A percentile compares a stretch with the other conserved stretches of the same genome.
Conservation (phyloP, 2,797 vertebrate species). For the Euphonia xanthogaster region DNA sequence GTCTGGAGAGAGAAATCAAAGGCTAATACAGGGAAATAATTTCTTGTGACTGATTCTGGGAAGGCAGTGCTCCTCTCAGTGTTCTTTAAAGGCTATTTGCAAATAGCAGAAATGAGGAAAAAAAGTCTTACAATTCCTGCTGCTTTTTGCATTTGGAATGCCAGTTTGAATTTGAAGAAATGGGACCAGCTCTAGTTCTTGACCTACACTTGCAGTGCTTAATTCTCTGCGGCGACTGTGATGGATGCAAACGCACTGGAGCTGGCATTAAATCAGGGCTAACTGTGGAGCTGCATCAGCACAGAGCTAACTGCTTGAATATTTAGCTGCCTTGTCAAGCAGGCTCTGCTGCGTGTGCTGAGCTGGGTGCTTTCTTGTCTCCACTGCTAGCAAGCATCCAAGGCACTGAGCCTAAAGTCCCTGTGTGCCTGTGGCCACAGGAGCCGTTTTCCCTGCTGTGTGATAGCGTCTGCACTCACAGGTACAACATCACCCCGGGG, state of each 20-base stretch:
- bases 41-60: background rate
- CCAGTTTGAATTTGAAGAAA: background rate
- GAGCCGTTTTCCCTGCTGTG: background rate
- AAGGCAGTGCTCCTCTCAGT: background rate
- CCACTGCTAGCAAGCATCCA: background rate
- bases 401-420: background rate
- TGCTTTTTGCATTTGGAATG: background rate
- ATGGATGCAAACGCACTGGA: background rate
- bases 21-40: background rate
- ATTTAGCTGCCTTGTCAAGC: background rate
- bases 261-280: slow-evolving; percentile 1
- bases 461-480: background rate
- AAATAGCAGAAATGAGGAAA: background rate
- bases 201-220: slow-evolving; percentile 14
- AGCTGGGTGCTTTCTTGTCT: background rate
- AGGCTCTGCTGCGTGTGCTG: background rate
- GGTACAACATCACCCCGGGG: fast-evolving
- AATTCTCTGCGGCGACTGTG: background rate
- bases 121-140: background rate
- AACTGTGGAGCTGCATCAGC: slow-evolving; percentile 25
- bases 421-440: background rate
- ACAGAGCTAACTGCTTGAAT: slow-evolving; percentile 21
- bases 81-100: background rate
- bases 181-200: background rate
- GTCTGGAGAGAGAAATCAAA: background rate